Evolutionary conservation across 1,140 invertebrate genomes (phyloP), one percentile per base, ranked within the genome.

Genomic region (Zaprionus lachaisei): DNA sequence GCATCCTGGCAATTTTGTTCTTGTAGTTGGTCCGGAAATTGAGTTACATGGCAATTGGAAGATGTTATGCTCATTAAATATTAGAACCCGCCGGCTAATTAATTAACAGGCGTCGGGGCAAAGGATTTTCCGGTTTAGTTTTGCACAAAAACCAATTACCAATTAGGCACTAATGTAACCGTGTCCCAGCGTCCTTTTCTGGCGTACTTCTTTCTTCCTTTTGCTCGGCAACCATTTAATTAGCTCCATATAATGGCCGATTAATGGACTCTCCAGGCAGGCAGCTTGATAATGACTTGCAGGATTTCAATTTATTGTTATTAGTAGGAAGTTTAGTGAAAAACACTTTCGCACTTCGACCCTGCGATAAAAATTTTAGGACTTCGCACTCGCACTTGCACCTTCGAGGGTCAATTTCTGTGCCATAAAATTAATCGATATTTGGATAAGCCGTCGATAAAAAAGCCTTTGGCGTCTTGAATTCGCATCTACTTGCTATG

Each of bases 11-110:
- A 65, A 26, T 31, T 17, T 20, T 38, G 71, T 38, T 41, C 17
- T 24, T 56, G 58, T 56, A 6, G 44, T 20, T 54, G n/a, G 5
- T 14, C 54, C 56, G 69, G 69, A 77, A 77, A 72, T 72, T 72
- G 56, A 61, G 62, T 72, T 77, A 77, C 37, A 56, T 15, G 68
- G 15, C 61, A 71, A 70, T 64, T 69, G 57, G 38, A 49, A 58
- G 22, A 41, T 62, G 56, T 56, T 77, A 72, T 77, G 69, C 73
- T 66, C 73, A 66, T 72, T 77, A 63, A 69, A 58, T 70, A 77
- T 66, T 61, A 15, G 6, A 61, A 15, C 14, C 24, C 31, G 68
- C 20, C 26, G 15, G 41, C 26, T 76, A 76, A 66, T 72, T 77
- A 77, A 72, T 72, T 66, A 72, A 38, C 37, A 56, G 26, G 22